Base-by-base conservation (phyloP, 2,888 invertebrate genomes). In the Stenotaenia linearis region DNA sequence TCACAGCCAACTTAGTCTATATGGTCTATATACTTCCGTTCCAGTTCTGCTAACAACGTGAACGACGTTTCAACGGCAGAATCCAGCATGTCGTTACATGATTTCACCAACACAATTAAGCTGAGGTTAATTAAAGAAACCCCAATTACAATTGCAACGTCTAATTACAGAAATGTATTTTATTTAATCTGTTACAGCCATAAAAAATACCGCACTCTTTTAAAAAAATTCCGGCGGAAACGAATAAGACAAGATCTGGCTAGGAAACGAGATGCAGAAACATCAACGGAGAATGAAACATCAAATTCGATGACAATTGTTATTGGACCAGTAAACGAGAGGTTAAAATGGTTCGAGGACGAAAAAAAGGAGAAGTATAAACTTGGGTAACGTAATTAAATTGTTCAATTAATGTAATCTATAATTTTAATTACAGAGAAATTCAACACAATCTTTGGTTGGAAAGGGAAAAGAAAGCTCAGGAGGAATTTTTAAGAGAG, bases 391-490 rank as follows among this genome's bases (percentile, higher is more conserved):
- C n/a, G n/a, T n/a, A n/a, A n/a, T n/a, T n/a, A n/a, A n/a, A n/a
- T n/a, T n/a, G n/a, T n/a, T n/a, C n/a, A n/a, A n/a, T n/a, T n/a
- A n/a, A n/a, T n/a, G n/a, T n/a, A n/a, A n/a, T n/a, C n/a, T n/a
- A n/a, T n/a, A n/a, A n/a, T n/a, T n/a, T n/a, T n/a, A 25, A 25
- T 75, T 75, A 37, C 77, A 78, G 78, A 56, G 37, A 50, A 78
- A 78, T 5, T 50, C 78, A 78, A 78, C 79, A 79, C 32, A 15
- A 32, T n/a, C 15, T 45, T 32, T 79, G 79, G 79, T 23, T 79
- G 28, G 74, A 79, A 74, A n/a, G 79, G 23, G 79, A 79, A 30
- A 10, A n/a, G 32, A 32, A 21, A 32, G 69, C 79, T 0, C 69
- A 79, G 15, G 45, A 40, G 7, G 79, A 76, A 15, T 79, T 79